Percentiles rank a stretch among this genome's conserved stretches.
phyloP scores from a whole-genome alignment of 1,140 invertebrate species.

The Tetranychus urticae region DNA sequence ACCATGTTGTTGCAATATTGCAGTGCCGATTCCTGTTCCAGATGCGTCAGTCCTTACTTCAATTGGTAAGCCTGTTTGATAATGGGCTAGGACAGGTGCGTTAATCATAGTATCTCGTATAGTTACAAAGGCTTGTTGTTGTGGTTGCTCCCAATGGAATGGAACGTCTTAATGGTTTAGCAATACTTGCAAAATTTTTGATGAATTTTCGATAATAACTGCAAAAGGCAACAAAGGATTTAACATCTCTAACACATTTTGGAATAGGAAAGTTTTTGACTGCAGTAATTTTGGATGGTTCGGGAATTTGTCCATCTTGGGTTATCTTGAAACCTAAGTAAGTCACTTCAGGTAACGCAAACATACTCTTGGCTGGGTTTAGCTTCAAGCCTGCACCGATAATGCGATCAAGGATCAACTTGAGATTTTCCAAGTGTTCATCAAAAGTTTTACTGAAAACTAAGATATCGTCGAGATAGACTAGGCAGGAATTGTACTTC shows the following conservation, averaged over 20 bases:
- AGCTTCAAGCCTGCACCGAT: neutral
- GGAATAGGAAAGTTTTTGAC: constrained; percentile 13
- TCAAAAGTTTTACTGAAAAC: too few relatives aligned
- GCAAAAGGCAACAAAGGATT: constrained; percentile 4
- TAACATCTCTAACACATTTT: constrained; percentile 17
- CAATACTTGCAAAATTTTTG: constrained; percentile 16
- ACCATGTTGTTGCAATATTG: constrained; percentile 21
- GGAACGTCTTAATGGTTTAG: constrained; percentile 14
- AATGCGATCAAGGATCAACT: constrained; percentile 5
- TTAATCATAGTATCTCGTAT: neutral
- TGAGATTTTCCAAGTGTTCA: neutral
- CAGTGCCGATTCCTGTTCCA: constrained; percentile 22
- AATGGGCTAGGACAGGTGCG: neutral
- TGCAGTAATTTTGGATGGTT: constrained; percentile 16
- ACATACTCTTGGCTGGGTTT: constrained; percentile 7
- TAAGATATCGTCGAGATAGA: constrained; percentile 19
- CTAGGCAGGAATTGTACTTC: constrained; percentile 1
- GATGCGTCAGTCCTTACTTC: too few relatives aligned
- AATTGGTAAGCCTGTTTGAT: neutral
- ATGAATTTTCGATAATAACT: constrained; percentile 4
- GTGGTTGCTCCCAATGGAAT: constrained; percentile 5
- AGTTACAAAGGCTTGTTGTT: constrained; percentile 4
- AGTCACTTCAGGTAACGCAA: neutral
- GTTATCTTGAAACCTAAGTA: constrained; percentile 10
- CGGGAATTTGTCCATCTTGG: constrained; percentile 16